phyloP scores from a whole-genome alignment of 2,113 vertebrate species.

The Prionailurus bengalensis region DNA sequence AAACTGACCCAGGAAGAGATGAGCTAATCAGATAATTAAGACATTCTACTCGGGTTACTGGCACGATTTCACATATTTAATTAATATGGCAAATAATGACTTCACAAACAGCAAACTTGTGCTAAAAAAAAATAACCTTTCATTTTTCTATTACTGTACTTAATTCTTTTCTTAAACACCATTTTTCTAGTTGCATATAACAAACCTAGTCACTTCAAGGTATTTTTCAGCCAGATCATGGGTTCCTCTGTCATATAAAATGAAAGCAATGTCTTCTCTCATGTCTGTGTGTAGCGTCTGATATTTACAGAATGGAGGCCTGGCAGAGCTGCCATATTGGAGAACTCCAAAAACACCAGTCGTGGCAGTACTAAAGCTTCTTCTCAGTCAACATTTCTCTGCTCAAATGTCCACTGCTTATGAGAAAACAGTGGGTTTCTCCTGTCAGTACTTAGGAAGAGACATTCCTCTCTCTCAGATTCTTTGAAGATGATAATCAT shows the following conservation, averaged over 20 bases:
- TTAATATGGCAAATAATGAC: slow-evolving; percentile 40
- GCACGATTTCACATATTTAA: slow-evolving; percentile 49
- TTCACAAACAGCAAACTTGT: slow-evolving; percentile 32
- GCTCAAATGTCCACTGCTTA: neutral
- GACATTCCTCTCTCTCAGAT: neutral
- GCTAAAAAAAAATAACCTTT: neutral
- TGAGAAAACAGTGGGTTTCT: neutral
- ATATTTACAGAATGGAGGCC: neutral
- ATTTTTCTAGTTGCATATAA: neutral
- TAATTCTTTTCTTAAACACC: slow-evolving; percentile 44
- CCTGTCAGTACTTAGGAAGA: neutral
- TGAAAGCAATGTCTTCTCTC: too few species aligned
- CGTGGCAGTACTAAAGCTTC: neutral
- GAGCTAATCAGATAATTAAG: slow-evolving; percentile 42
- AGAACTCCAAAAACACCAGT: neutral
- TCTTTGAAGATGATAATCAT: neutral
- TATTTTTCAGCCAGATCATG: neutral
- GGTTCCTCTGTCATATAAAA: neutral
- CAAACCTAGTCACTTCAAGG: neutral
- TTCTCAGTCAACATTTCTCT: neutral
- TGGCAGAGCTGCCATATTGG: neutral
- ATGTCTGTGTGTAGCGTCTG: neutral
- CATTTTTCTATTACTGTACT: neutral
- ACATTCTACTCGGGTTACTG: neutral
- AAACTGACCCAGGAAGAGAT: slow-evolving; percentile 39